These are phyloP conservation scores for Prorops nasuta DNA, from an alignment of 1,140 invertebrate genomes.

Conservation along the genomic window DNA sequence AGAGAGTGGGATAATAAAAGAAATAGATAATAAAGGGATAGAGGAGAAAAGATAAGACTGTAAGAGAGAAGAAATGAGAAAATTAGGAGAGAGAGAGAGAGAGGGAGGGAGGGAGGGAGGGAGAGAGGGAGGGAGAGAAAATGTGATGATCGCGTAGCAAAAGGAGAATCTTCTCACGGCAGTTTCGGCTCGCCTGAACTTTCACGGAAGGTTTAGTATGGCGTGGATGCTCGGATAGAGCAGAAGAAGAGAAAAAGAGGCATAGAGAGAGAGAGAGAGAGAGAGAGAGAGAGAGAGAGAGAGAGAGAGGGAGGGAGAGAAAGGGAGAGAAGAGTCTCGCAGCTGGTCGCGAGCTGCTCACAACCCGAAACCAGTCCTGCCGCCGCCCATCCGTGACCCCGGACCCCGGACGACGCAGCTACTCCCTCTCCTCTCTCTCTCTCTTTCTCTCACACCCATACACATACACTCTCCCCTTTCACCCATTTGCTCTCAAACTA, in stretches of 20 bases:
- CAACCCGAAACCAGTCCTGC: conserved; percentile 53
- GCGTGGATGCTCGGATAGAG: conserved; percentile 8
- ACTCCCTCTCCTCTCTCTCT: conserved; percentile 14
- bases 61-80: background rate
- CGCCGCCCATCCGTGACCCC: conserved; percentile 52
- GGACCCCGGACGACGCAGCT: no score
- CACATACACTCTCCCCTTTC: no score
- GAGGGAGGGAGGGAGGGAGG: conserved; percentile 1
- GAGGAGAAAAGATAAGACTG: no score
- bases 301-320: background rate
- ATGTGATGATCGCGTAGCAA: background rate
- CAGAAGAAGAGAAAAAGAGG: conserved; percentile 4
- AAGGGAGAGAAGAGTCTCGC: background rate
- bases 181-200: no score
- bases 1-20: conserved; percentile 1
- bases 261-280: no score
- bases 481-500: conserved; percentile 23
- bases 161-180: no score
- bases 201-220: no score
- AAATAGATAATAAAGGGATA: no score
- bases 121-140: background rate
- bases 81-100: conserved; percentile 13
- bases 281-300: background rate
- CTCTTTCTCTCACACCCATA: background rate
- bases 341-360: conserved; percentile 20